Evolutionary conservation across 2,113 vertebrate genomes (phyloP), one percentile per base, ranked within the genome.

Genomic region (Bagarius yarrelli): DNA sequence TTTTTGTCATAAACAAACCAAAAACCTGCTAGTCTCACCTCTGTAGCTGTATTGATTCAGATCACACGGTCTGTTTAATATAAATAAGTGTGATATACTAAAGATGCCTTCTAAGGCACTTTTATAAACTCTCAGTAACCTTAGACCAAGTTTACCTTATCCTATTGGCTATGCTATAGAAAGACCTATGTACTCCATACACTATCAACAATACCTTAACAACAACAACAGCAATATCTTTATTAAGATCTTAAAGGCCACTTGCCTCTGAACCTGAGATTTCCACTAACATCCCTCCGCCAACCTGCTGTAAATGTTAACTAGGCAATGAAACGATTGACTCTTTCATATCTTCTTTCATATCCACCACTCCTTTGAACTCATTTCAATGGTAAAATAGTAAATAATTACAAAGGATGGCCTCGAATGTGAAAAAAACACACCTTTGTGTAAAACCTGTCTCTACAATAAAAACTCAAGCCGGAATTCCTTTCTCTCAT

Each of bases 401-500:
- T 81, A 66, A 81, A 81, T 76, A 75, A 81, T 56, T 76, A 75
- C 80, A 81, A 53, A 74, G 57, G 44, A 55, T 21, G 40, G 50
- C 44, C 47, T 73, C 23, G 50, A 27, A 71, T 69, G 40, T 18
- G 18, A 18, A 53, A 63, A 64, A 18, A 40, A 40, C 36, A 74
- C 14, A n/a, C 25, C 36, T 25, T 9, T 6, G 14, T 25, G 8
- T 57, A 47, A 64, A 74, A 63, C 32, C 3, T 14, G 11, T 19
- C 36, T 73, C 30, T 34, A 23, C 47, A 53, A 36, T 63, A 73
- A 80, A 61, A 72, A 11, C 71, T 55, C 73, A 30, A 19, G 27
- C 15, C 57, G 27, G 57, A 75, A 21, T 32, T 23, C 40, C 23
- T 57, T 30, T 69, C 16, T 50, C 71, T 47, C 32, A 40, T 25